Percentiles rank a stretch among this genome's conserved stretches.
These are phyloP conservation scores for Strongylocentrotus purpuratus DNA, from an alignment of 35 echinoderm and acorn worm genomes.

Conservation along the genomic window DNA sequence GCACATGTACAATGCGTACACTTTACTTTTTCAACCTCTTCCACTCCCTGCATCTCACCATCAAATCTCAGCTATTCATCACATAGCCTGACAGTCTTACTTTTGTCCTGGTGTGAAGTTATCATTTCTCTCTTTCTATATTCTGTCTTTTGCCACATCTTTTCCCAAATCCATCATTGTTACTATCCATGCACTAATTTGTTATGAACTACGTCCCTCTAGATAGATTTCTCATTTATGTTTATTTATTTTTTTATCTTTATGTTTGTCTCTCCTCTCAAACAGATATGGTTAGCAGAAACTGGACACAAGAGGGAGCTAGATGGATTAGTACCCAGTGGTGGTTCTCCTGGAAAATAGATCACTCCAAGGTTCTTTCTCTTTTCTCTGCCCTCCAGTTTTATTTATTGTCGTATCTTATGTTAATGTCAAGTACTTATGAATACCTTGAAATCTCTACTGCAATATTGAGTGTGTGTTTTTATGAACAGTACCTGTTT, in stretches of 20 bases:
- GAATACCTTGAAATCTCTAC: slow-evolving; percentile 20
- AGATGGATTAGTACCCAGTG: slow-evolving; percentile 59
- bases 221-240: neutral
- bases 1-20: too few species aligned
- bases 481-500: neutral
- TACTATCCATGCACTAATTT: too few species aligned
- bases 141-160: too few species aligned
- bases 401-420: neutral
- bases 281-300: slow-evolving; percentile 73
- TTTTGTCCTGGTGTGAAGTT: too few species aligned
- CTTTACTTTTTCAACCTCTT: too few species aligned
- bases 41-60: too few species aligned
- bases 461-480: slow-evolving; percentile 27
- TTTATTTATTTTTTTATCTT: neutral
- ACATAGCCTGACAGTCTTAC: too few species aligned
- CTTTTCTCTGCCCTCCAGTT: neutral
- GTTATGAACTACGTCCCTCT: too few species aligned
- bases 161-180: too few species aligned
- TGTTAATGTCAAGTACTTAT: neutral
- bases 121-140: too few species aligned
- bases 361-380: neutral
- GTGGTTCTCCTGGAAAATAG: slow-evolving; percentile 43
- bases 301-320: slow-evolving; percentile 81
- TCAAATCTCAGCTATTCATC: too few species aligned
- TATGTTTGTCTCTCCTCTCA: neutral